Base-by-base conservation (phyloP, 1,140 invertebrate species). In the Stegodyphus mimosarum region DNA sequence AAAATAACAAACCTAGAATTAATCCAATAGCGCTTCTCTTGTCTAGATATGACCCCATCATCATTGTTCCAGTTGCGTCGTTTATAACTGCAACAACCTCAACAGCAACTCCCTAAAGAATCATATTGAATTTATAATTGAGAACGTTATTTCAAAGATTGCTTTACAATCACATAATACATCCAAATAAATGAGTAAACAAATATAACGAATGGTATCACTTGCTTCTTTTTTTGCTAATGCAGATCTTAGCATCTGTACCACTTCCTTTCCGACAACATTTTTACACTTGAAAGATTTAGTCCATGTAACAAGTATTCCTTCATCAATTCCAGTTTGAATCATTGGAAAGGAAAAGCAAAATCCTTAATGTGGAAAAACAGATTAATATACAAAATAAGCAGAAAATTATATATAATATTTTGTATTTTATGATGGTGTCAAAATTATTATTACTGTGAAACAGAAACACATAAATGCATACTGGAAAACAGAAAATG, bases 321-420 rank as follows among this genome's bases (percentile, higher is more conserved):
- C 95, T 49, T 91, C 91, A 87, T 94, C 92, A 53, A 96, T 89
- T 2, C 93, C 93, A 73, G 93, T 91, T 89, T 96, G 95, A 75
- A 91, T 90, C 92, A 95, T 95, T 0, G 95, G 95, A 88, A 96
- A 96, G 7, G 95, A 95, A 90, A 96, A 96, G 3, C 95, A 95
- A 89, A 96, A 96, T 9, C 95, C 93, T 91, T 87, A 33, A 55
- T 13, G 49, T 79, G 70, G 48, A 75, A 18, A 64, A 86, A 33
- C 33, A 33, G 33, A 33, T 33, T 33, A 1, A 33, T 33, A 33
- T 1, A 33, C 33, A 33, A 33, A 33, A 33, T 33, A 3, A 33
- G 33, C 1, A 33, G 33, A 33, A 33, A 33, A 33, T 1, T 33
- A 33, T 33, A 33, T 33, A 1, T 33, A 33, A 33, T 3, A 33